These are phyloP conservation scores for Pristionchus entomophagus DNA, from an alignment of 2,888 invertebrate species.

Conservation along the genomic window DNA sequence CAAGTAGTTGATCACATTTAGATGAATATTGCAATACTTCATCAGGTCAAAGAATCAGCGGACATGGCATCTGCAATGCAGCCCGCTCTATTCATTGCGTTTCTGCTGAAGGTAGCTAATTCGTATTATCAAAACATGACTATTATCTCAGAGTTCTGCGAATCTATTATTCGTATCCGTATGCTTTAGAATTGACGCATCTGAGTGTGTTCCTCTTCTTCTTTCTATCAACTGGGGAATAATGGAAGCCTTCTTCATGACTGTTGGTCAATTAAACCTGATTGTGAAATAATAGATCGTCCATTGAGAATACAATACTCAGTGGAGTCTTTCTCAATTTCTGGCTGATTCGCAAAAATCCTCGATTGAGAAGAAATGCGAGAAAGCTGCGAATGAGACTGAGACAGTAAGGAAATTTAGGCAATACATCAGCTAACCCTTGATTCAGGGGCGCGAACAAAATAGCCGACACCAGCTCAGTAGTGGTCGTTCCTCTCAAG, in stretches of 20 bases:
- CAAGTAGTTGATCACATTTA: too few species aligned
- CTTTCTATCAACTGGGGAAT: not conserved
- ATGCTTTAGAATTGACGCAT: not conserved
- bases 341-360: not conserved
- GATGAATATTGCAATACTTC: too few species aligned
- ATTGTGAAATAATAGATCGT: not conserved
- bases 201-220: not conserved
- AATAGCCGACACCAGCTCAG: not conserved
- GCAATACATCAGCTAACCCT: not conserved
- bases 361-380: not conserved
- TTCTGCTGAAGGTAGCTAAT: not conserved
- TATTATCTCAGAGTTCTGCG: not conserved
- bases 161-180: not conserved
- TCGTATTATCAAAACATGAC: too few species aligned
- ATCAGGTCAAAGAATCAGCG: not conserved
- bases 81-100: not conserved
- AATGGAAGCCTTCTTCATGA: not conserved
- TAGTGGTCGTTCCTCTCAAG: not conserved
- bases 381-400: not conserved
- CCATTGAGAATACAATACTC: not conserved
- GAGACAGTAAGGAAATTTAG: not conserved
- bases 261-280: not conserved
- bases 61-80: not conserved
- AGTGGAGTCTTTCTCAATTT: not conserved
- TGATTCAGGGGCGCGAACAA: not conserved